These are phyloP conservation scores for Rhopalosiphum maidis DNA, from an alignment of 1,140 invertebrate species.

Conservation along the genomic window DNA sequence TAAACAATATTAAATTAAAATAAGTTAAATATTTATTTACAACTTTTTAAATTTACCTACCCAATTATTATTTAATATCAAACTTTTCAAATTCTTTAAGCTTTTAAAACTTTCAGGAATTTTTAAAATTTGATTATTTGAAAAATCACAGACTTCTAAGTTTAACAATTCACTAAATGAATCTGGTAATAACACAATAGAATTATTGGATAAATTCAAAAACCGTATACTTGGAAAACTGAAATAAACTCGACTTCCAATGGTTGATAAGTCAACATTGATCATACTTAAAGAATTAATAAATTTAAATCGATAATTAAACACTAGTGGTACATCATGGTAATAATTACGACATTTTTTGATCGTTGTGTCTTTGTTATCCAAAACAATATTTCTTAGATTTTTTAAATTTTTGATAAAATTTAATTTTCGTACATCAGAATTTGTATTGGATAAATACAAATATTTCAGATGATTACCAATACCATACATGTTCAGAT, in stretches of 20 bases:
- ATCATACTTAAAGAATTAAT: constrained; percentile 38
- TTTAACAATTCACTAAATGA: constrained; percentile 23
- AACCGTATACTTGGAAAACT: constrained; percentile 21
- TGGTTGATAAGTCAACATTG: not conserved
- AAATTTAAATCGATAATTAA: constrained; percentile 48
- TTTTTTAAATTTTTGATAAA: constrained; percentile 45
- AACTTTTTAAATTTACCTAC: not conserved
- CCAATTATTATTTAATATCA: constrained; percentile 28
- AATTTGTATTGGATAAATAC: constrained; percentile 29
- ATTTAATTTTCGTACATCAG: not conserved
- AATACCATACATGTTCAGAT: constrained; percentile 46
- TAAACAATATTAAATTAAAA: not conserved
- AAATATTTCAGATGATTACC: constrained; percentile 22
- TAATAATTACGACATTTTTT: not conserved
- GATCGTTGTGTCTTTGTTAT: not conserved
- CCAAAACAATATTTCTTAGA: constrained; percentile 25
- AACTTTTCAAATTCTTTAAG: constrained; percentile 36
- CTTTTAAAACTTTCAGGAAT: constrained; percentile 48
- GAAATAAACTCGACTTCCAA: constrained; percentile 11
- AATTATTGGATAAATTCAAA: constrained; percentile 45
- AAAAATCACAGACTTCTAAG: constrained; percentile 49
- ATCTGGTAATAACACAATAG: not conserved
- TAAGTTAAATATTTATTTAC: not conserved
- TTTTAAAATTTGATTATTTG: constrained; percentile 25
- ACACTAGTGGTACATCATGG: not conserved